Conservation (phyloP, 2,888 invertebrate species). For the Anagyrus pseudococci region DNA sequence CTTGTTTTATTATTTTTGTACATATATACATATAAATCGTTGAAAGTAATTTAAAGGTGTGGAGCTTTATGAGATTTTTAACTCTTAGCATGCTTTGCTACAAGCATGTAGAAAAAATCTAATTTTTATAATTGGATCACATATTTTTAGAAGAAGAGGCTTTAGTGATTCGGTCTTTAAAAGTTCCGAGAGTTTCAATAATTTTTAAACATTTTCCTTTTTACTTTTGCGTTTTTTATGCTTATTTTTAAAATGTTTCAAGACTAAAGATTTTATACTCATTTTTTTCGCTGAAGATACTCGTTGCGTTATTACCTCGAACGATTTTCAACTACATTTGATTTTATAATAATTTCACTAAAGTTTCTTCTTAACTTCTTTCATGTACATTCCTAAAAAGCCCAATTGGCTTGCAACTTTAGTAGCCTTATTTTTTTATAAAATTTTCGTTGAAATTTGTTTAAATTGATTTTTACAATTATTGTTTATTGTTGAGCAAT, state of each 20-base stretch:
- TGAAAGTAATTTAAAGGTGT: conserved; percentile 42
- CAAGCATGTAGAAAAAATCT: conserved; percentile 32
- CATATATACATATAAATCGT: conserved; percentile 43
- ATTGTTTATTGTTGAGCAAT: too few species aligned
- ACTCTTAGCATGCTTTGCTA: conserved; percentile 34
- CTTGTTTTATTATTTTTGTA: conserved; percentile 44
- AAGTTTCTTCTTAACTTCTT: conserved; percentile 29
- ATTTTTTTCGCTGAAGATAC: too few species aligned
- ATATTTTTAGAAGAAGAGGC: too few species aligned
- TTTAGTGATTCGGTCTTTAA: too few species aligned
- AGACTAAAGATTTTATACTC: too few species aligned
- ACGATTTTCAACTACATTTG: neutral
- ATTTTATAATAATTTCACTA: too few species aligned
- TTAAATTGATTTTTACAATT: conserved; percentile 48
- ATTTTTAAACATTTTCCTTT: conserved; percentile 7
- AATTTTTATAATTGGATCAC: conserved; percentile 45
- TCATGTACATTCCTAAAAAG: conserved; percentile 36
- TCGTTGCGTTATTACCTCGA: too few species aligned
- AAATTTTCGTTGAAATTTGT: too few species aligned
- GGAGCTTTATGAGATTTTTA: conserved; percentile 39
- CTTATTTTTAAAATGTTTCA: too few species aligned
- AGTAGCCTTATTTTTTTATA: conserved; percentile 41
- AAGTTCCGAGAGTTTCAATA: too few species aligned
- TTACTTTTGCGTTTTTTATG: conserved; percentile 1
- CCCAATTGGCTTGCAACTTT: conserved; percentile 30